phyloP scores from a whole-genome alignment of 2,888 invertebrate genomes.

The Agrotis ipsilon region DNA sequence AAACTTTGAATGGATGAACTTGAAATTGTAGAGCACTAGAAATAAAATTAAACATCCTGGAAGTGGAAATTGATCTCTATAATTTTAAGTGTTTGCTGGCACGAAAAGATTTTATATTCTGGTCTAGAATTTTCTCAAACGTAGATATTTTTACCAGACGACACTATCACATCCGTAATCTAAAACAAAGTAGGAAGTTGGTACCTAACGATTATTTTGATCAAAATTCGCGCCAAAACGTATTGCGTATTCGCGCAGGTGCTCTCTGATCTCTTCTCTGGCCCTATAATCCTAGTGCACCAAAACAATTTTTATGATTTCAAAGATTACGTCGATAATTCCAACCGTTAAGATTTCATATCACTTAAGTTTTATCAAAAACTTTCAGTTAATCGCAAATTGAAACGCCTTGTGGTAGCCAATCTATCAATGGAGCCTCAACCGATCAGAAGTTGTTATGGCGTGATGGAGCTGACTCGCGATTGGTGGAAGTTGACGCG shows the following conservation, averaged over 20 bases:
- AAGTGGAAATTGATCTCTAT: conserved; percentile 29
- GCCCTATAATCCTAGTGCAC: conserved; percentile 24
- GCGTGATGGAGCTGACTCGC: conserved; percentile 76
- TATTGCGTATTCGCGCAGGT: conserved; percentile 70
- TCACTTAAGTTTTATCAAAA: conserved; percentile 88
- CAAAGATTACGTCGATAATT: conserved; percentile 72
- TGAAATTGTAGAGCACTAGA: conserved; percentile 32
- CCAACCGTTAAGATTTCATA: conserved; percentile 83
- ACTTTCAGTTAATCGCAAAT: conserved; percentile 89
- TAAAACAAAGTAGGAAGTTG: conserved; percentile 17
- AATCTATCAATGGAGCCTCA: conserved; percentile 86
- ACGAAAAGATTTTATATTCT: background rate
- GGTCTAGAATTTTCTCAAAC: conserved; percentile 20
- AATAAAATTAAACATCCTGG: conserved; percentile 24
- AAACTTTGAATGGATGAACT: conserved; percentile 27
- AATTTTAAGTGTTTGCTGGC: conserved; percentile 22
- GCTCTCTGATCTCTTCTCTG: conserved; percentile 43
- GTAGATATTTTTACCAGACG: conserved; percentile 9
- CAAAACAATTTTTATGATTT: conserved; percentile 63
- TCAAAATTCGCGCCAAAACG: conserved; percentile 75
- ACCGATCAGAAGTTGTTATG: conserved; percentile 79
- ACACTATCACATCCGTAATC: conserved; percentile 14
- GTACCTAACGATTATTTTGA: conserved; percentile 65
- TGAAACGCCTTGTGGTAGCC: conserved; percentile 85
- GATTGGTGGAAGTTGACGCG: conserved; percentile 85